A percentile compares a stretch with the other conserved stretches of the same genome.
Conservation (phyloP, 2,113 vertebrate species). For the Trachemys scripta region DNA sequence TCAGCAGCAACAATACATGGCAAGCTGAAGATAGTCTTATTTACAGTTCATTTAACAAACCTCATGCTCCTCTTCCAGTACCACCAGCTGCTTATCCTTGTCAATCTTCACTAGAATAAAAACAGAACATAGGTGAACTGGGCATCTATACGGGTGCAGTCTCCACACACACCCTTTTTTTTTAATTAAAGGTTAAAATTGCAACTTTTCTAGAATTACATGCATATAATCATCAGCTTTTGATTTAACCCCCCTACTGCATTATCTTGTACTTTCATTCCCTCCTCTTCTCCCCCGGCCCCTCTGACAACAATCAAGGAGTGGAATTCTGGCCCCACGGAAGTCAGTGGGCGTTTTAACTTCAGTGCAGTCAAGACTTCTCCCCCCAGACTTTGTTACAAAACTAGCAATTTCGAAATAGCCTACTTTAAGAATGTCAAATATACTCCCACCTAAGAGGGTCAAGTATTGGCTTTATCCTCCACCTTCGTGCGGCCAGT, state of each 20-base stretch:
- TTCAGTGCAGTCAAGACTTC: background rate
- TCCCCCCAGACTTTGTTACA: background rate
- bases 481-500: background rate
- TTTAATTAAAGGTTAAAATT: background rate
- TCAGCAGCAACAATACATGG: slow-evolving; percentile 68
- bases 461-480: background rate
- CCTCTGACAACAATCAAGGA: background rate
- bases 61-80: slow-evolving; percentile 96
- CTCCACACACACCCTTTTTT: background rate
- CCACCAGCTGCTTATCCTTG: slow-evolving; percentile 93
- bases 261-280: background rate
- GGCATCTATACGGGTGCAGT: background rate
- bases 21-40: slow-evolving; percentile 75
- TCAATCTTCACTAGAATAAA: slow-evolving; percentile 95
- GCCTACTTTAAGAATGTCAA: background rate
- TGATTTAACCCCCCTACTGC: background rate
- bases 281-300: background rate
- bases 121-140: slow-evolving; percentile 60
- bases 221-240: background rate
- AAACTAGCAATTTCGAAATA: background rate
- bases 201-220: slow-evolving; percentile 20
- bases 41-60: slow-evolving; percentile 82
- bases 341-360: background rate
- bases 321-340: background rate
- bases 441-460: background rate